These are phyloP conservation scores for Tromatobia lineatoria DNA, from an alignment of 2,888 invertebrate genomes.

Conservation along the genomic window DNA sequence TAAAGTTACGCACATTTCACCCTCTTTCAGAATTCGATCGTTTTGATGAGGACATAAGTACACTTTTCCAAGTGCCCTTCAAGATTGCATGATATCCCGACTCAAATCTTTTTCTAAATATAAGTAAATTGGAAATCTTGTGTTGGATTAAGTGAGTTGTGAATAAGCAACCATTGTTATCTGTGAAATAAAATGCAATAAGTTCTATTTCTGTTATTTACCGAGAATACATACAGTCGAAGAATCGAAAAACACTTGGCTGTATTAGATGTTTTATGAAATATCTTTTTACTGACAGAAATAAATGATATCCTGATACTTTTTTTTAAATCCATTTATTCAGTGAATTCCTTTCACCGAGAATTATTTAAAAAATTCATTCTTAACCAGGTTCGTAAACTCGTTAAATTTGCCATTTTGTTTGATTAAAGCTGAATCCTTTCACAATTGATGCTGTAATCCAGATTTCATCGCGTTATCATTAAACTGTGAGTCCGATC, in stretches of 20 bases:
- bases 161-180: not conserved
- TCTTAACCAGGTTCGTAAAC: not conserved
- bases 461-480: constrained; percentile 11
- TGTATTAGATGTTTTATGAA: not conserved
- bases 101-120: not conserved
- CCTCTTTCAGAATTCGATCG: constrained; percentile 24
- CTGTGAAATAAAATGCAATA: not conserved
- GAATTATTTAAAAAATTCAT: not conserved
- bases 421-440: not conserved
- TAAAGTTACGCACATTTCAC: not conserved
- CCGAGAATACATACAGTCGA: not conserved
- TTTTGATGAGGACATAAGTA: constrained; percentile 15
- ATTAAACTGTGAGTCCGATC: not conserved
- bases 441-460: constrained; percentile 31
- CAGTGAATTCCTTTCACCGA: not conserved
- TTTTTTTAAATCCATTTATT: too few relatives aligned
- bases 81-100: not conserved
- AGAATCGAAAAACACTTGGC: not conserved
- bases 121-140: not conserved
- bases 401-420: not conserved
- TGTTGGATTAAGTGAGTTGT: not conserved
- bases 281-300: not conserved
- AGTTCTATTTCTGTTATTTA: not conserved
- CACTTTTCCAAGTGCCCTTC: not conserved
- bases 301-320: not conserved